A percentile compares a stretch with the other conserved stretches of the same genome.
These are phyloP conservation scores for Harpagus bidentatus DNA, from an alignment of 2,113 vertebrate genomes.

Conservation along the genomic window DNA sequence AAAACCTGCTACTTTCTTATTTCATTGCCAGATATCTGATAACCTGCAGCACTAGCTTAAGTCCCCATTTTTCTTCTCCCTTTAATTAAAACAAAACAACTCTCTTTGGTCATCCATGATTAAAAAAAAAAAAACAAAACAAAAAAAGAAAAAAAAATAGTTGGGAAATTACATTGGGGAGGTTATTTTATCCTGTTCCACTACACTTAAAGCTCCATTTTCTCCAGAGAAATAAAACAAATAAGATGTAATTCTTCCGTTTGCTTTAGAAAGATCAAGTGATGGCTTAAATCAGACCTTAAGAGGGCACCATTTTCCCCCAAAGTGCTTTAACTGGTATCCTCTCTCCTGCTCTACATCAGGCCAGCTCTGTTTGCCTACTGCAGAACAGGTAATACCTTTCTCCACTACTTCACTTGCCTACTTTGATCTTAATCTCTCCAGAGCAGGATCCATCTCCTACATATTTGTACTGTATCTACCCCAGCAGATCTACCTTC, in stretches of 20 bases:
- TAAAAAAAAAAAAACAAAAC: background rate
- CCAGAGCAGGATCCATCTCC: background rate
- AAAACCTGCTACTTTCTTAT: slow-evolving; percentile 14
- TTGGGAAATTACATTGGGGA: slow-evolving; percentile 20
- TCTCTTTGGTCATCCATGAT: slow-evolving; percentile 13
- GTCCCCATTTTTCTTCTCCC: background rate
- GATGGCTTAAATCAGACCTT: background rate
- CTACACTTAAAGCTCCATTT: slow-evolving; percentile 43
- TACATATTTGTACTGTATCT: background rate
- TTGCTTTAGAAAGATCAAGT: slow-evolving; percentile 2
- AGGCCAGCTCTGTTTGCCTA: background rate
- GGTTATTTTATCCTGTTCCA: background rate
- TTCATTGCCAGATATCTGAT: slow-evolving; percentile 45
- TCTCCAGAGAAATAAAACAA: slow-evolving; percentile 13
- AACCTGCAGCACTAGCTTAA: slow-evolving; percentile 21
- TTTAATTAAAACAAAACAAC: slow-evolving; percentile 53
- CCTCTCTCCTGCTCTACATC: background rate
- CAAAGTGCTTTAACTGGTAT: background rate
- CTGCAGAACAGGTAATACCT: background rate
- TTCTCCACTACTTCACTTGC: background rate
- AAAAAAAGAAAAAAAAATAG: background rate
- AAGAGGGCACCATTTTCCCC: background rate
- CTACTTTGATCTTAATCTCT: background rate
- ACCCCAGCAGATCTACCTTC: background rate
- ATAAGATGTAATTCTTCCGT: background rate